phyloP scores from a whole-genome alignment of 1,140 invertebrate genomes.

The Trichoplusia ni region DNA sequence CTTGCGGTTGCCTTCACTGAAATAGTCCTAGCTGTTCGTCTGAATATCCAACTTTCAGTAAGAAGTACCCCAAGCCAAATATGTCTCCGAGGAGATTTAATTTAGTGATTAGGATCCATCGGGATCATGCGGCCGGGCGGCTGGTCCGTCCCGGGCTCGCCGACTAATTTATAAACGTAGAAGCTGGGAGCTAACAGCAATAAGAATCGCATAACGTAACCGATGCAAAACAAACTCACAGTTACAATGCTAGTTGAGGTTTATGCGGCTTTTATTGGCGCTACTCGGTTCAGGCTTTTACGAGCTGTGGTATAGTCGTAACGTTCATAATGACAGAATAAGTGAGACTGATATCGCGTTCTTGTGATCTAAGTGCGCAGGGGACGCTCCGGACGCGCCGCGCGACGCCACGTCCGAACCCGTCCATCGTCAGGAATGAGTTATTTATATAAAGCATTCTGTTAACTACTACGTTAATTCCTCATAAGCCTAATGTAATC shows the following conservation, averaged over 20 bases:
- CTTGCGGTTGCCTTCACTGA: slow-evolving; percentile 51
- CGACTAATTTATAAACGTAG: slow-evolving; percentile 64
- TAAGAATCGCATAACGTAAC: slow-evolving; percentile 51
- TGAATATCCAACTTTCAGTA: slow-evolving; percentile 29
- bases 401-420: slow-evolving; percentile 19
- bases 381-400: slow-evolving; percentile 17
- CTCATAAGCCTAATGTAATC: slow-evolving; percentile 61
- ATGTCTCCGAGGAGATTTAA: slow-evolving; percentile 62
- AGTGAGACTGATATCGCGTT: slow-evolving; percentile 79
- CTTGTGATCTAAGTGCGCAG: slow-evolving; percentile 61
- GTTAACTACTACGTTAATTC: slow-evolving; percentile 71
- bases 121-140: slow-evolving; percentile 56
- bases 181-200: slow-evolving; percentile 47
- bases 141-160: slow-evolving; percentile 59
- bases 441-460: slow-evolving; percentile 61
- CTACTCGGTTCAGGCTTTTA: slow-evolving; percentile 43
- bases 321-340: slow-evolving; percentile 76
- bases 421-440: slow-evolving; percentile 11
- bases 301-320: slow-evolving; percentile 66
- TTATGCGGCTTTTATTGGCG: slow-evolving; percentile 56
- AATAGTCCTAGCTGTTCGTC: slow-evolving; percentile 34
- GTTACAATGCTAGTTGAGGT: slow-evolving; percentile 33
- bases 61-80: slow-evolving; percentile 31
- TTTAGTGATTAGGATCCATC: slow-evolving; percentile 59
- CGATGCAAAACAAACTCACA: slow-evolving; percentile 23